Evolutionary conservation across 2,888 invertebrate species (phyloP), one percentile per base, ranked within the genome.

Genomic region (Plagodis pulveraria): DNA sequence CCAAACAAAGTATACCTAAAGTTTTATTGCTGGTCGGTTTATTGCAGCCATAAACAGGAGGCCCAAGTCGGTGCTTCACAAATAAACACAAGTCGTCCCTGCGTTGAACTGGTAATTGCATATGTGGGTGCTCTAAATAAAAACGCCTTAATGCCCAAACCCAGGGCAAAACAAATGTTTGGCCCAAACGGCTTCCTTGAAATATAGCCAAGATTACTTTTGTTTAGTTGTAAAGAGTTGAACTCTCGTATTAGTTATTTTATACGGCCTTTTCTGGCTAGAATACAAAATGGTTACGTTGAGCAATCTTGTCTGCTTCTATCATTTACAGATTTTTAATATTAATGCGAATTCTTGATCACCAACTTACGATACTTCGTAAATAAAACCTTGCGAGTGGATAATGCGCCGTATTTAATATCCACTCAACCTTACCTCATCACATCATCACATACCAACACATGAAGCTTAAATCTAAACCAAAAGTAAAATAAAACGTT

Each of bases 1-100:
- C 62, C 62, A 59, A 69, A 70, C 67, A 71, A 75, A 73, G 74
- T 77, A 78, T 78, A 80, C 74, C 81, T 77, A 76, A 83, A 83
- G 79, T 84, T 85, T 83, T 83, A 84, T 75, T 56, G 67, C 67
- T 71, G 73, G 72, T 72, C 77, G 68, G 76, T 84, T 84, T 84
- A 85, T 80, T 74, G 76, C 67, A 62, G 74, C 72, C 63, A 72
- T 84, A 83, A 84, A 83, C 71, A 63, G 70, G 54, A 63, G 70
- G 60, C 66, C 73, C 72, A 66, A 73, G 76, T 75, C 60, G 72
- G 71, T 69, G 71, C 74, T 79, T 71, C 65, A 69, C 77, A 75
- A 78, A 80, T 82, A 82, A 80, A 80, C 77, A 73, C 67, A 60
- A 68, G 45, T 56, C 65, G 58, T 59, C 67, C 65, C 51, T 64